phyloP scores from a whole-genome alignment of 2,888 invertebrate species.

The Schrankia costaestrigalis region DNA sequence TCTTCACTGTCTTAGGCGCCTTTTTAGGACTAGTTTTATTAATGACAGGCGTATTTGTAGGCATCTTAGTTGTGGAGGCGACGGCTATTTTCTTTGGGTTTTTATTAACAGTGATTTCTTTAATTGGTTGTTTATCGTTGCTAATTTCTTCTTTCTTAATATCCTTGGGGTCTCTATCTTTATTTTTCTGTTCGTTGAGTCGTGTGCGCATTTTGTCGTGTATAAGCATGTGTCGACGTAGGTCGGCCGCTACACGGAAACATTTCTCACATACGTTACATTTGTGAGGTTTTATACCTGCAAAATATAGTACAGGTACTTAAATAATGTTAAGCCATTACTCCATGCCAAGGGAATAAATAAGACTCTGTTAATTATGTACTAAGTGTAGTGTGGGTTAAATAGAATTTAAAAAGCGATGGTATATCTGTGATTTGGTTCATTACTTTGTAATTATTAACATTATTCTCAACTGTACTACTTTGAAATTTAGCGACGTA shows the following conservation, averaged over 20 bases:
- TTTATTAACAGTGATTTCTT: constrained; percentile 9
- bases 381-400: not conserved
- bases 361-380: no score
- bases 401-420: not conserved
- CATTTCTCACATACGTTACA: constrained; percentile 89
- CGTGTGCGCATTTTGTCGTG: constrained; percentile 76
- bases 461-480: no score
- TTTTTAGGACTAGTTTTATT: constrained; percentile 13
- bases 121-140: constrained; percentile 3
- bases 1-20: constrained; percentile 19
- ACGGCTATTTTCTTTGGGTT: constrained; percentile 26
- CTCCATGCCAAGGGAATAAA: no score
- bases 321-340: not conserved
- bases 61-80: constrained; percentile 21
- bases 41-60: constrained; percentile 4
- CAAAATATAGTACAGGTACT: constrained; percentile 12
- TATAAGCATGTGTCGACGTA: constrained; percentile 88
- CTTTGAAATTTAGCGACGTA: no score
- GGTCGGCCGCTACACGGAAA: constrained; percentile 91
- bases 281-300: constrained; percentile 88
- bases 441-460: no score
- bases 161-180: constrained; percentile 25
- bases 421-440: no score
- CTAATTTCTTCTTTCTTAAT: constrained; percentile 17
- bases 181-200: constrained; percentile 38